Evolutionary conservation across 2,113 vertebrate genomes (phyloP).

Genomic region (Toxostoma redivivum): DNA sequence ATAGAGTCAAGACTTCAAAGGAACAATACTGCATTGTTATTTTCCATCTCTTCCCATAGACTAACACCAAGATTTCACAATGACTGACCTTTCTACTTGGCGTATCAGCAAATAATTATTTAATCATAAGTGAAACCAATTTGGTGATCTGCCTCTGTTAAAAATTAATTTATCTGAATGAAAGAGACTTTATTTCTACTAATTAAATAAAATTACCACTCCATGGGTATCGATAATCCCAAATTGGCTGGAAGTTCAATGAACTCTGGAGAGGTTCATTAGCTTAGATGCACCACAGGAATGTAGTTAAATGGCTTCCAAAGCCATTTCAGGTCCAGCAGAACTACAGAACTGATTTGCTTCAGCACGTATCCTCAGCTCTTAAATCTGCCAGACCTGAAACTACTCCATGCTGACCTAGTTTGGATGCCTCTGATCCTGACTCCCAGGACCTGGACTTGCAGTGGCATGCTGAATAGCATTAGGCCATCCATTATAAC

Average conservation of each 20-base stretch:
- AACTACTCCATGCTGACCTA: neutral
- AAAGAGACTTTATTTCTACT: neutral
- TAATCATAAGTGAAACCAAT: neutral
- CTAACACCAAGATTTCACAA: neutral
- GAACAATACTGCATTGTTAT: neutral
- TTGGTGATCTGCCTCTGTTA: neutral
- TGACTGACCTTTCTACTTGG: neutral
- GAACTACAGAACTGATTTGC: neutral
- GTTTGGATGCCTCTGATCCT: neutral
- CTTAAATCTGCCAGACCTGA: neutral
- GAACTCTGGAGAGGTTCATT: neutral
- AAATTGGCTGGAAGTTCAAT: neutral
- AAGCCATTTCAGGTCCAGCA: neutral
- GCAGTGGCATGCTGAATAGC: neutral
- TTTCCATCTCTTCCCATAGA: neutral
- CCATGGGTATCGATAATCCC: neutral
- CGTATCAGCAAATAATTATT: neutral
- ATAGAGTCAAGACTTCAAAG: neutral
- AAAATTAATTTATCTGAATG: neutral
- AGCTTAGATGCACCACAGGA: neutral
- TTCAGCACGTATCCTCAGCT: neutral
- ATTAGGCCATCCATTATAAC: neutral
- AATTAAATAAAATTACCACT: conserved; percentile 11
- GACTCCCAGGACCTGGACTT: neutral
- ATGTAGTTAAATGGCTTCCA: neutral